Base-by-base conservation (phyloP, 2,113 vertebrate species). In the Hymenochirus boettgeri region DNA sequence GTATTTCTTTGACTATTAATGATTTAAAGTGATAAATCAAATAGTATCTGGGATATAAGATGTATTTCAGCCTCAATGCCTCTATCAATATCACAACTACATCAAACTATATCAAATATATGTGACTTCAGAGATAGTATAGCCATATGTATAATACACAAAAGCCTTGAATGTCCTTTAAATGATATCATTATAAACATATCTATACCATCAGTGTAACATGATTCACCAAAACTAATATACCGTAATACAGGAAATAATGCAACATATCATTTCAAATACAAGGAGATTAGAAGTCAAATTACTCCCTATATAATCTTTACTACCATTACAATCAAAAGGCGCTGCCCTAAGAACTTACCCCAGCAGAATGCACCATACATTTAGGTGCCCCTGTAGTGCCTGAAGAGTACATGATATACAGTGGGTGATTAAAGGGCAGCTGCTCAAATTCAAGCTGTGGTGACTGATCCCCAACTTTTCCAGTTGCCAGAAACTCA, bases 371-470 rank as follows among this genome's bases (percentile, higher is more conserved):
- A 76, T 99, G 96, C 70, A 97, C 96, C 94, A 99, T 96, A 75
- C 96, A 98, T 75, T 99, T 99, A 1, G 96, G 96, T 3, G 94
- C 91, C 2, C 96, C 96, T 0, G 96, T 99, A 19, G 96, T 99
- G 67, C 96, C 96, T 0, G 96, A 99, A 0, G 96, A 98, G 72
- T 92, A 99, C 93, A 97, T 92, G 78, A 98, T 96, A 65, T 93
- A 93, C 24, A 99, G 87, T 0, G 96, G 95, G 62, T 98, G 95
- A 70, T 72, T 89, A 77, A 98, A 99, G 1, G 96, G 92, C 62
- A 98, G 88, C 86, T 98, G 96, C 69, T 98, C 96, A 47, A 98
- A 98, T 81, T 98, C 95, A 79, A 98, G 84, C 88, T 99, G 95
- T 0, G 95, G 95, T 0, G 82, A 78, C 39, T 91, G 95, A 52